Evolutionary conservation across 2,113 vertebrate species (phyloP), one percentile per base, ranked within the genome.

Genomic region (Lasiurus cinereus): DNA sequence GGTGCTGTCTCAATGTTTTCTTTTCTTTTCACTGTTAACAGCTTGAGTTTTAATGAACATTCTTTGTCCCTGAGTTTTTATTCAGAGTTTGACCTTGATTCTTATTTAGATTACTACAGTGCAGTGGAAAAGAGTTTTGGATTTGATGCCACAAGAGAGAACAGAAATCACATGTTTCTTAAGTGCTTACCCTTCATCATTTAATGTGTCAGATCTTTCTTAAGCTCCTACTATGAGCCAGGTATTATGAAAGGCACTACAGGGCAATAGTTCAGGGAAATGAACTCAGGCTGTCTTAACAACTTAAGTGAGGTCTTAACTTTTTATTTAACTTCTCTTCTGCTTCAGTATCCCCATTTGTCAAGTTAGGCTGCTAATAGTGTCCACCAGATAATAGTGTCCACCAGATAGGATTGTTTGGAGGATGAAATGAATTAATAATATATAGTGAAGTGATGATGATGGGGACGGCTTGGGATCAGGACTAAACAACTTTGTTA

Each of bases 71-170:
- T 62, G 67, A n/a, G n/a, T 52, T 66, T 87, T 85, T 88, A 73
- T 33, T 19, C 6, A 2, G 82, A 64, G 15, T 50, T 39, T 77
- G 87, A 77, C 36, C 48, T 88, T 69, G 70, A 83, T 80, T 85
- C 62, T 78, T 86, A 46, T 69, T 62, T 93, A 67, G 70, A 90
- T 56, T 85, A 54, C n/a, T 82, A 11, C 8, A 90, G 19, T 88
- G 29, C 15, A 11, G 36, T 94, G 31, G 66, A 85, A 83, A 76
- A 76, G 27, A 59, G 8, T 86, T 96, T 73, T 91, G 76, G 12
- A 19, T 79, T 52, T 70, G 54, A 94, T 94, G 31, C 24, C 8
- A 78, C 69, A 89, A 52, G n/a, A 83, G n/a, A 54, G 79, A 89
- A 91, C 27, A 5, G 22, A 66, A 73, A n/a, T 67, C 59, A 56